Conservation (phyloP, 2,797 vertebrate genomes). For the Thaleichthys pacificus region DNA sequence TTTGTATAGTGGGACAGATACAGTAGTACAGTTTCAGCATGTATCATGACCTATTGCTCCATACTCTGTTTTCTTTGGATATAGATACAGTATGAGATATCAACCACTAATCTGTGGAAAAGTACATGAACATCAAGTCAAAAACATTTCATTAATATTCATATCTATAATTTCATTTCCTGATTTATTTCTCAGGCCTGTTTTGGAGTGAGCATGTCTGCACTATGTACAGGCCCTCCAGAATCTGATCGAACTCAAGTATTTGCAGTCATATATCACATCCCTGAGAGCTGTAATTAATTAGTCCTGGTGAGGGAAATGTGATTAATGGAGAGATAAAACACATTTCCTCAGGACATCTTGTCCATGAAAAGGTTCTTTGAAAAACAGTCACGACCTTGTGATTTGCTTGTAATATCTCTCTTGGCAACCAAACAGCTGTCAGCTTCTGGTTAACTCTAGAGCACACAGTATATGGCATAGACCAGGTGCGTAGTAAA, state of each 20-base stretch:
- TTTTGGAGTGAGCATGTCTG: not conserved
- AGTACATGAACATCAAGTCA: too few species aligned
- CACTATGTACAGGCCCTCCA: not conserved
- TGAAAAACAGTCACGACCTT: constrained; percentile 27
- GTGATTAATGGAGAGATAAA: constrained; percentile 39
- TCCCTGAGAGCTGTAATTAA: constrained; percentile 37
- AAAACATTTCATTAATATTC: too few species aligned
- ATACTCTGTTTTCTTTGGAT: too few species aligned
- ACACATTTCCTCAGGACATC: constrained; percentile 31
- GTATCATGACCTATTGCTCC: too few species aligned
- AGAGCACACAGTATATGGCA: not conserved
- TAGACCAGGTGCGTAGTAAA: constrained; percentile 1
- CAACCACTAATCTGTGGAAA: too few species aligned
- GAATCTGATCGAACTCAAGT: constrained; percentile 41
- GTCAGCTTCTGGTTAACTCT: not conserved
- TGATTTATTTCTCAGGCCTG: not conserved
- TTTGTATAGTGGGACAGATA: too few species aligned
- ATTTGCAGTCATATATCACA: constrained; percentile 39
- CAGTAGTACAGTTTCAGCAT: too few species aligned
- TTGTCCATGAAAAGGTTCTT: constrained; percentile 35
- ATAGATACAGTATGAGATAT: too few species aligned
- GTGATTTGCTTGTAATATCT: constrained; percentile 1
- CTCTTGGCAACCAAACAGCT: constrained; percentile 5
- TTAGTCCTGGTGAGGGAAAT: constrained; percentile 35
- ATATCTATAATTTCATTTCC: not conserved